Evolutionary conservation across 2,113 vertebrate genomes (phyloP).

Genomic region (Callorhinus ursinus): DNA sequence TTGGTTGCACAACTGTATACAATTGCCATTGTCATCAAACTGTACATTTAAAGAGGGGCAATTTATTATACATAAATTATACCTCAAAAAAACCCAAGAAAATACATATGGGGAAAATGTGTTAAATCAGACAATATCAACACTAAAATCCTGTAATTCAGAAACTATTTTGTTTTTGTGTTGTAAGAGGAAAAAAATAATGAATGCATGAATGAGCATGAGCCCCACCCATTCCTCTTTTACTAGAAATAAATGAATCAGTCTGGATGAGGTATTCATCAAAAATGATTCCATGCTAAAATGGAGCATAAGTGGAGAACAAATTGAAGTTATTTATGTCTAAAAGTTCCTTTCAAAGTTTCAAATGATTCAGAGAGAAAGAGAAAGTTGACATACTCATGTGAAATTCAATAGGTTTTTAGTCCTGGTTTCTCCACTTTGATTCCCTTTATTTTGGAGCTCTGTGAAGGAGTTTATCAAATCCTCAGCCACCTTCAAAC

Average conservation of each 20-base stretch:
- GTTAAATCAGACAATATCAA: not conserved
- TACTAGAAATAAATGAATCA: constrained; percentile 47
- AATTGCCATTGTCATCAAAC: not conserved
- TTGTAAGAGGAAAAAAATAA: not conserved
- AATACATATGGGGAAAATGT: not conserved
- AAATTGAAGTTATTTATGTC: constrained; percentile 51
- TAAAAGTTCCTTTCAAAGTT: constrained; percentile 34
- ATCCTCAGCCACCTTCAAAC: not conserved
- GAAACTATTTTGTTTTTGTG: constrained; percentile 41
- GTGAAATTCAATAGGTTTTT: not conserved
- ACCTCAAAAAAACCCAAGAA: not conserved
- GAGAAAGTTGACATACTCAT: not conserved
- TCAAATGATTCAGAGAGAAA: constrained; percentile 36
- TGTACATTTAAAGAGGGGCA: not conserved
- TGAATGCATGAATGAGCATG: not conserved
- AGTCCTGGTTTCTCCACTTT: not conserved
- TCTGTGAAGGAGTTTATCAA: not conserved
- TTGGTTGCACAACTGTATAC: not conserved
- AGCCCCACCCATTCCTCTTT: not conserved
- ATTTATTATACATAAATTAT: not conserved
- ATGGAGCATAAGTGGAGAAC: not conserved
- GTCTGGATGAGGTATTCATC: not conserved
- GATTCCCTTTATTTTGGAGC: not conserved
- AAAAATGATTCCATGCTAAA: not conserved
- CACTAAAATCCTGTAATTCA: not conserved